phyloP scores from a whole-genome alignment of 2,797 vertebrate genomes.

The Aulostomus chinensis region DNA sequence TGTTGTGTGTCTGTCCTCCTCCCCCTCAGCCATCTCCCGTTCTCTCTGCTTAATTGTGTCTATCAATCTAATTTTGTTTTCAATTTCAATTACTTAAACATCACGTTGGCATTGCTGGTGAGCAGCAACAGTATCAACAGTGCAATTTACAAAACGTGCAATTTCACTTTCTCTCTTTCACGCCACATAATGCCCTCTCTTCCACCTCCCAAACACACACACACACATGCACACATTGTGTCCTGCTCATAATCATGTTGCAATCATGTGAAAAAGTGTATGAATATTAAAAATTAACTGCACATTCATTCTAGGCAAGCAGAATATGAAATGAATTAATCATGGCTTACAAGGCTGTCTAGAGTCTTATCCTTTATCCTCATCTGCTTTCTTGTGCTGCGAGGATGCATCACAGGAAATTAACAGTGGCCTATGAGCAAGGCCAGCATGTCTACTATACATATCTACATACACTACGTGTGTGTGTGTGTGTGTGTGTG shows the following conservation, averaged over 20 bases:
- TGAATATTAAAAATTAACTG: constrained; percentile 75
- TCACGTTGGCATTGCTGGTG: constrained; percentile 34
- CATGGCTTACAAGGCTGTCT: constrained; percentile 61
- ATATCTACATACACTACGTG: background rate
- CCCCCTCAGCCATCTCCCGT: constrained; percentile 4
- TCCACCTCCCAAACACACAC: constrained; percentile 12
- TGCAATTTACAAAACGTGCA: constrained; percentile 17
- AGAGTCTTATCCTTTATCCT: constrained; percentile 51
- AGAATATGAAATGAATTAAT: constrained; percentile 77
- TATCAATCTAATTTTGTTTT: constrained; percentile 47
- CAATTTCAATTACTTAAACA: constrained; percentile 41
- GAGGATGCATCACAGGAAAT: constrained; percentile 50
- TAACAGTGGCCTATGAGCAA: constrained; percentile 25
- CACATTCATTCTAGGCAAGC: constrained; percentile 67
- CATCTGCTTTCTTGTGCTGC: constrained; percentile 31
- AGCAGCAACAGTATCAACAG: constrained; percentile 36
- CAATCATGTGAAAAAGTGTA: constrained; percentile 53
- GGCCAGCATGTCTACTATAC: background rate
- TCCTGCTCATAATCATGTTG: constrained; percentile 42
- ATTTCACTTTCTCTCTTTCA: constrained; percentile 19
- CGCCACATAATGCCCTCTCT: background rate
- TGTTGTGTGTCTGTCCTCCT: background rate
- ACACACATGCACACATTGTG: constrained; percentile 5
- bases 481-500: background rate
- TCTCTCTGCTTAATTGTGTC: constrained; percentile 20